Percentiles rank a stretch among this genome's conserved stretches.
phyloP scores from a whole-genome alignment of 2,113 vertebrate species.

The Macrotis lagotis region DNA sequence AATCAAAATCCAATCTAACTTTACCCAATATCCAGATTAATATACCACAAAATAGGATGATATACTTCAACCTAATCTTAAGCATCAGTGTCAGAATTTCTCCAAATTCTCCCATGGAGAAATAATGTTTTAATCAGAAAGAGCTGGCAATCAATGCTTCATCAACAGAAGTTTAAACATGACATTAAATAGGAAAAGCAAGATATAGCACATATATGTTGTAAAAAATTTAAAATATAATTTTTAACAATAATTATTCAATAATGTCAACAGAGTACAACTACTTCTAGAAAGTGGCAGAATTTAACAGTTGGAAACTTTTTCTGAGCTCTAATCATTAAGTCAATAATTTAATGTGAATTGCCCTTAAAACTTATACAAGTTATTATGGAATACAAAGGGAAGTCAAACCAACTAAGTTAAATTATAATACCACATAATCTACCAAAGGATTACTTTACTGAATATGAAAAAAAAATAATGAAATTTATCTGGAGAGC shows the following conservation, averaged over 20 bases:
- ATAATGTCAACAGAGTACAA: constrained; percentile 18
- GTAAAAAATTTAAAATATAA: constrained; percentile 23
- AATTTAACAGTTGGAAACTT: not conserved
- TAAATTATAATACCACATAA: not conserved
- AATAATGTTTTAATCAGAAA: constrained; percentile 28
- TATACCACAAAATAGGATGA: not conserved
- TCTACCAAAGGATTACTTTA: too few species aligned
- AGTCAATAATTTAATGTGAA: not conserved
- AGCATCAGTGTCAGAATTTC: not conserved
- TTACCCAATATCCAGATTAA: not conserved
- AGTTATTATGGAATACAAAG: not conserved
- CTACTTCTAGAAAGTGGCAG: not conserved
- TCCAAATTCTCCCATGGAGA: not conserved
- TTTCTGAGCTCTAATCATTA: not conserved
- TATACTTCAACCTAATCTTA: not conserved
- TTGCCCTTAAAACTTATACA: not conserved
- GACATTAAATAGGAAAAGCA: not conserved
- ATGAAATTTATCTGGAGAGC: too few species aligned
- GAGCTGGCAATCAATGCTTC: not conserved
- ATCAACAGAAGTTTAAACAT: constrained; percentile 18
- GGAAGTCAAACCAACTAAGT: not conserved
- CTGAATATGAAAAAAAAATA: too few species aligned
- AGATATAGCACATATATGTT: not conserved
- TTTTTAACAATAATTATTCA: constrained; percentile 48
- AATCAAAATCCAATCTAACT: constrained; percentile 13